Evolutionary conservation across 1,140 invertebrate species (phyloP).

Genomic region (Lepidurus apus): DNA sequence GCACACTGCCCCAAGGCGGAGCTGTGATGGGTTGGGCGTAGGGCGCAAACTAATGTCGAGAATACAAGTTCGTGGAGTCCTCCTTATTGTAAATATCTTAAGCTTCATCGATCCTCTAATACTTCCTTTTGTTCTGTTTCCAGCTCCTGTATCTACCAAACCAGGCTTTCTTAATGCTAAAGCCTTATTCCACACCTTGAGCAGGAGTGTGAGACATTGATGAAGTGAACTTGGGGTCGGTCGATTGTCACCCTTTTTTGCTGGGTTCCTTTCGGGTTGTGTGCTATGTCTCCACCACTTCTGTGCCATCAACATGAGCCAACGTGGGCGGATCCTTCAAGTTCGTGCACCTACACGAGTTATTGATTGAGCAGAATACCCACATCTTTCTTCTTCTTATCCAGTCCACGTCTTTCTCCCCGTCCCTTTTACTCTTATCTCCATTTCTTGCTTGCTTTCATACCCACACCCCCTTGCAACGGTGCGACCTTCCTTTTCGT

Average conservation of each 20-base stretch:
- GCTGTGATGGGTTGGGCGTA: neutral
- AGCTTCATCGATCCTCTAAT: neutral
- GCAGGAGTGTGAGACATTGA: neutral
- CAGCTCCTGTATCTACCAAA: neutral
- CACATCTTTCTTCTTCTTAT: constrained; percentile 19
- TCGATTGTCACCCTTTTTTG: neutral
- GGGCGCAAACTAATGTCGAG: constrained; percentile 11
- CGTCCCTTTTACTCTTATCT: neutral
- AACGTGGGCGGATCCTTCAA: constrained; percentile 7
- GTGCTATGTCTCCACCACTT: neutral
- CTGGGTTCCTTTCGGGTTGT: neutral
- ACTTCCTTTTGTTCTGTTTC: neutral
- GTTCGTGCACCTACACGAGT: constrained; percentile 7
- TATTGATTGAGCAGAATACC: constrained; percentile 22
- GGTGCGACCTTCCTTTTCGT: neutral
- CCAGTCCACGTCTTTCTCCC: neutral
- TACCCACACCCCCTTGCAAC: neutral
- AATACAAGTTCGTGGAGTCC: neutral
- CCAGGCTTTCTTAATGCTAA: neutral
- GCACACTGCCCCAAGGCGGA: neutral
- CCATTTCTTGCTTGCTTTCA: neutral
- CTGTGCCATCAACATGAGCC: neutral
- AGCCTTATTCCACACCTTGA: neutral
- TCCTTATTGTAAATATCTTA: neutral
- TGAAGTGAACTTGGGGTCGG: neutral